Evolutionary conservation across 1,140 invertebrate species (phyloP).

Genomic region (Drosophila bocki): DNA sequence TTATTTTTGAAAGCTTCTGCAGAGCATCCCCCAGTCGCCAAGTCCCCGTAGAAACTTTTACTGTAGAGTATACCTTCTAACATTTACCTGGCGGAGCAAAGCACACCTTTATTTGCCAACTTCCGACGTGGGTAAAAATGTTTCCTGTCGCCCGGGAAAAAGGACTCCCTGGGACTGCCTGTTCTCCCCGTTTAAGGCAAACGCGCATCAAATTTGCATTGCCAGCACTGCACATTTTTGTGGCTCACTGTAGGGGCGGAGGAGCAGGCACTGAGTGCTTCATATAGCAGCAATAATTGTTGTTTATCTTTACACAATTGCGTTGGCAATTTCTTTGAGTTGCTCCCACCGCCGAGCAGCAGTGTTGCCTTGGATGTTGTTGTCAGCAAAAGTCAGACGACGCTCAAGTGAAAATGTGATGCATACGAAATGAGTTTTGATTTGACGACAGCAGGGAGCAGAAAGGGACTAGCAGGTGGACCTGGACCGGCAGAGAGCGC

Average conservation of each 20-base stretch:
- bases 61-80: slow-evolving; percentile 18
- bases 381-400: slow-evolving; percentile 50
- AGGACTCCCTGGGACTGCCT: slow-evolving; percentile 8
- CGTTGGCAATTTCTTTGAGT: slow-evolving; percentile 79
- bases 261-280: slow-evolving; percentile 18
- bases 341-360: slow-evolving; percentile 17
- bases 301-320: slow-evolving; percentile 84
- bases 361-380: slow-evolving; percentile 15
- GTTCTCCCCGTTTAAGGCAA: slow-evolving; percentile 36
- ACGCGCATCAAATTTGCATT: slow-evolving; percentile 73
- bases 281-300: slow-evolving; percentile 78
- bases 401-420: slow-evolving; percentile 75
- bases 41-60: background rate
- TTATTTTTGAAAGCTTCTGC: background rate
- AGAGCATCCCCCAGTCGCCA: slow-evolving; percentile 30
- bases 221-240: slow-evolving; percentile 52
- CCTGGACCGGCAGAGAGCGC: slow-evolving; percentile 4
- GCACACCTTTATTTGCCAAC: slow-evolving; percentile 70
- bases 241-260: slow-evolving; percentile 34
- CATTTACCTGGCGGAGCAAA: slow-evolving; percentile 35
- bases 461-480: slow-evolving; percentile 31
- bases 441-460: slow-evolving; percentile 51
- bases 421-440: slow-evolving; percentile 83
- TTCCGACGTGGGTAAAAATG: slow-evolving; percentile 61
- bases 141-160: slow-evolving; percentile 51